phyloP scores from a whole-genome alignment of 2,888 invertebrate species.

The Synergus laeviventris region DNA sequence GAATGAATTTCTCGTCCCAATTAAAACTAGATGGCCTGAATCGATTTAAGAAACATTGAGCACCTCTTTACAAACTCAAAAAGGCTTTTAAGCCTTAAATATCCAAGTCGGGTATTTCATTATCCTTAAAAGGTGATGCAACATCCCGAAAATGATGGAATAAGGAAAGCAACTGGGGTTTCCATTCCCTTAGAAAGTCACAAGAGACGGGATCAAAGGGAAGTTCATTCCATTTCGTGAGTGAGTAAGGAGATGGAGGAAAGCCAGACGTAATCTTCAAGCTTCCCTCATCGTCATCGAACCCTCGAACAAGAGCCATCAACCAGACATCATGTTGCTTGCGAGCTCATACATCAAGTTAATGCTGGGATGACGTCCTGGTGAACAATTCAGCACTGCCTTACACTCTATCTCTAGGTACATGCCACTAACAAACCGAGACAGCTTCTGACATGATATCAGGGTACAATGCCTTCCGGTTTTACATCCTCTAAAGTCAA shows the following conservation, averaged over 20 bases:
- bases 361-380: slow-evolving; percentile 61
- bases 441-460: slow-evolving; percentile 46
- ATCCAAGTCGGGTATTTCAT: slow-evolving; percentile 22
- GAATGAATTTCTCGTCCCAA: background rate
- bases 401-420: slow-evolving; percentile 43
- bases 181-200: slow-evolving; percentile 4
- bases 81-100: background rate
- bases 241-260: slow-evolving; percentile 6
- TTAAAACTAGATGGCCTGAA: background rate
- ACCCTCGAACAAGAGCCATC: slow-evolving; percentile 54
- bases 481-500: slow-evolving; percentile 44
- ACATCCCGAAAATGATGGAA: slow-evolving; percentile 18
- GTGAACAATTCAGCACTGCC: slow-evolving; percentile 53
- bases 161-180: slow-evolving; percentile 6
- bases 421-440: slow-evolving; percentile 52
- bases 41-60: background rate
- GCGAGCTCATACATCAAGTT: slow-evolving; percentile 63
- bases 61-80: background rate
- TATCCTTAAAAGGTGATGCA: slow-evolving; percentile 33
- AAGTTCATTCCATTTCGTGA: slow-evolving; percentile 11
- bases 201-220: slow-evolving; percentile 25
- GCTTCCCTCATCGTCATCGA: slow-evolving; percentile 28
- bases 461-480: slow-evolving; percentile 62
- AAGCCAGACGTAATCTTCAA: slow-evolving; percentile 13
- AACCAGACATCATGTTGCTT: slow-evolving; percentile 53